Conservation (phyloP, 2,797 vertebrate species). For the Hyperoplus lanceolatus region DNA sequence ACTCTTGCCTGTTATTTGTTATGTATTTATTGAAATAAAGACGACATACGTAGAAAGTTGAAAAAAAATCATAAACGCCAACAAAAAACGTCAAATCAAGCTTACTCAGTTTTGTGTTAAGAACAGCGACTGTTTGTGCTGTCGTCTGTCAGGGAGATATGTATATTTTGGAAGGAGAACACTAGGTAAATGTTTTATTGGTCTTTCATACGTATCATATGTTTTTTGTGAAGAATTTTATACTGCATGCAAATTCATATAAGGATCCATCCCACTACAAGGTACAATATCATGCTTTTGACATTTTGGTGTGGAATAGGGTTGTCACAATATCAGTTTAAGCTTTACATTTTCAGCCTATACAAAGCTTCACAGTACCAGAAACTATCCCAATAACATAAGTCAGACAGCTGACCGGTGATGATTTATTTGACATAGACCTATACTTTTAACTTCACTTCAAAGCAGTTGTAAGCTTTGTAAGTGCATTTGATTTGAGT, state of each 20-base stretch:
- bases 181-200: not conserved
- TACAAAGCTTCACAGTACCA: not conserved
- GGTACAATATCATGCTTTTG: slow-evolving; percentile 79
- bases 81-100: not conserved
- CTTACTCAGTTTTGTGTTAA: not conserved
- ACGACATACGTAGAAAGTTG: not conserved
- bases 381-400: not conserved
- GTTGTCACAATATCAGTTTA: not conserved
- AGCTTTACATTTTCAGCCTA: not conserved
- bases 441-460: too few relatives aligned
- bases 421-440: not conserved
- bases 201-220: slow-evolving; percentile 49
- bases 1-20: not conserved
- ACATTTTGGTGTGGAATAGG: slow-evolving; percentile 38
- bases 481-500: not conserved
- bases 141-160: not conserved
- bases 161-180: not conserved
- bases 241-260: slow-evolving; percentile 91
- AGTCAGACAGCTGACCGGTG: not conserved
- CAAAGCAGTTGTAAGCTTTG: not conserved
- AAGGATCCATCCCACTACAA: slow-evolving; percentile 88
- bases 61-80: not conserved
- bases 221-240: slow-evolving; percentile 91
- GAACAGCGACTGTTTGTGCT: not conserved
- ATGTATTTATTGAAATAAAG: not conserved